Evolutionary conservation across 2,113 vertebrate genomes (phyloP).

Genomic region (Harpagus bidentatus): DNA sequence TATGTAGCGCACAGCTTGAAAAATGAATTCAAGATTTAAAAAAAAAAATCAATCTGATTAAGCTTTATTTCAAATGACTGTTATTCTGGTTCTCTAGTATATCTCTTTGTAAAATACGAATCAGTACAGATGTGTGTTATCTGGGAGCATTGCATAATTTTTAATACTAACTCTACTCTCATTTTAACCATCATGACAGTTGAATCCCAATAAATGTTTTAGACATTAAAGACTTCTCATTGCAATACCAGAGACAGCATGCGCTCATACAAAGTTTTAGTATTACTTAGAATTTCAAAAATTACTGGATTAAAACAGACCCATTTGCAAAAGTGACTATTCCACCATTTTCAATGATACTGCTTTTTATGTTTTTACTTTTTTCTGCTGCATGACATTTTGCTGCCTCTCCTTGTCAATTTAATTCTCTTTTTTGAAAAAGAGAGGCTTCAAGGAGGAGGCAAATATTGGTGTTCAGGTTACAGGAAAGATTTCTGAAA

Average conservation of each 20-base stretch:
- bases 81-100: neutral
- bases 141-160: neutral
- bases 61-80: neutral
- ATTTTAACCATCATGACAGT: neutral
- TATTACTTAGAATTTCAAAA: neutral
- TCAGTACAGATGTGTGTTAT: neutral
- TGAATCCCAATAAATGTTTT: neutral
- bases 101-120: neutral
- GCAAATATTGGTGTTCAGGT: neutral
- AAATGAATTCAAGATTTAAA: neutral
- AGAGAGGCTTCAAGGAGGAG: neutral
- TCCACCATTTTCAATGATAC: neutral
- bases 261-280: neutral
- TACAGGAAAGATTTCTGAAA: neutral
- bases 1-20: neutral
- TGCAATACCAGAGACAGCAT: neutral
- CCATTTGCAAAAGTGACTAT: neutral
- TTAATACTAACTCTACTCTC: neutral
- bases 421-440: neutral
- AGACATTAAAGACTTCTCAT: neutral
- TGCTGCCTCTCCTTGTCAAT: neutral
- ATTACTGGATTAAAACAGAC: neutral
- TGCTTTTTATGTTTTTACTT: neutral
- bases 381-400: neutral
- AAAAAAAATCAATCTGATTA: neutral